Evolutionary conservation across 2,888 invertebrate genomes (phyloP), one percentile per base, ranked within the genome.

Genomic region (Lithophane semibrunnea): DNA sequence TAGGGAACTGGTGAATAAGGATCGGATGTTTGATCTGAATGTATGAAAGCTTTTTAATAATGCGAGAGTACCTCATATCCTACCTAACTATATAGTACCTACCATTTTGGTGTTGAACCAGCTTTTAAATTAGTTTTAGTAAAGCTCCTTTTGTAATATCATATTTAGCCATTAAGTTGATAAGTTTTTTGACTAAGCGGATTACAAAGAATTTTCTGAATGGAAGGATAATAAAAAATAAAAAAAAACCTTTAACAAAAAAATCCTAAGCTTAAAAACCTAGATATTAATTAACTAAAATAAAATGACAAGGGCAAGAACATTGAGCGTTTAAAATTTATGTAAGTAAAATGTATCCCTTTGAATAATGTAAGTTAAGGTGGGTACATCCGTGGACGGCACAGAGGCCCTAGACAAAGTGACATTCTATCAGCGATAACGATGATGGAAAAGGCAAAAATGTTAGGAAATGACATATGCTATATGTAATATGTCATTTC

Each of bases 121-220:
- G n/a, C 4, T 3, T 56, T 56, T 56, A n/a, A n/a, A n/a, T n/a
- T n/a, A 56, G 56, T 56, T 56, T 56, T 56, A 10, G 29, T n/a
- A 56, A 56, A n/a, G n/a, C 56, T 56, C 3, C n/a, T n/a, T 56
- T 56, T 56, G 4, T 54, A 54, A 21, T 54, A 54, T 54, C 1
- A n/a, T 56, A n/a, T 56, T n/a, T n/a, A 12, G 0, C 56, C 18
- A 12, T 8, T 18, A 21, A 54, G 21, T 49, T 49, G 9, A 16
- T 42, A 5, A 2, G 13, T 44, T 47, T 24, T 56, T 37, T 54
- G 3, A 21, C 2, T 44, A 56, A 73, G 49, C 4, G 4, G 42
- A 47, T 58, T n/a, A 29, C 8, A 5, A 73, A 73, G n/a, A 5
- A 21, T 24, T 74, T 74, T 75, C 0, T 9, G 16, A 49, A 60